These are phyloP conservation scores for Tokudaia tokunoshimensis DNA, from an alignment of 2,797 vertebrate species.

Conservation along the genomic window DNA sequence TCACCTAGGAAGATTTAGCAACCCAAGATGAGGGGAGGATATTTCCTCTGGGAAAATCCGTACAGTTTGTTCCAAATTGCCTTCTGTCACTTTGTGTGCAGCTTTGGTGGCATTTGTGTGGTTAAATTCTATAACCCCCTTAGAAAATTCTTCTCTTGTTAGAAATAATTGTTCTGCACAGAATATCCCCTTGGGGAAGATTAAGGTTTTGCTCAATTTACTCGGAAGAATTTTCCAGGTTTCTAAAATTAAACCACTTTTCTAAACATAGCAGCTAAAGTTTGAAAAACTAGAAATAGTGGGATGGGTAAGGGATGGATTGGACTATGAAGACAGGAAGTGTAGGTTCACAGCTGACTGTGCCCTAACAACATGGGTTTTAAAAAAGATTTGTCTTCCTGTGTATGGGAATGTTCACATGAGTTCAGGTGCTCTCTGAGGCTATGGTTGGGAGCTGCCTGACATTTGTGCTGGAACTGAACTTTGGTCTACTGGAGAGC, in stretches of 20 bases:
- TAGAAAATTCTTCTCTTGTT: conserved; percentile 78
- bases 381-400: background rate
- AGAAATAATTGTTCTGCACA: conserved; percentile 82
- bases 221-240: conserved; percentile 84
- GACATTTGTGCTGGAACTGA: background rate
- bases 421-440: background rate
- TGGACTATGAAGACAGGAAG: conserved; percentile 38
- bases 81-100: conserved; percentile 56
- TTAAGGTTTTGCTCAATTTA: conserved; percentile 84
- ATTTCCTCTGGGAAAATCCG: conserved; percentile 59
- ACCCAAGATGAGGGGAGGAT: conserved; percentile 11
- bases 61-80: conserved; percentile 55
- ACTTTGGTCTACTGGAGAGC: conserved; percentile 1
- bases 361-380: conserved; percentile 11
- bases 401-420: background rate
- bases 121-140: conserved; percentile 70
- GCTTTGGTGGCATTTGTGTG: conserved; percentile 59
- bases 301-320: conserved; percentile 17
- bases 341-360: conserved; percentile 32
- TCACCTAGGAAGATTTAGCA: conserved; percentile 55
- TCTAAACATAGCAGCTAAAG: conserved; percentile 79
- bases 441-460: background rate
- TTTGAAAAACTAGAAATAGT: conserved; percentile 73
- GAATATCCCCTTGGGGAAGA: conserved; percentile 83
- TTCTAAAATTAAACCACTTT: conserved; percentile 84